phyloP scores from a whole-genome alignment of 2,797 vertebrate species.

The Hylomyscus alleni region DNA sequence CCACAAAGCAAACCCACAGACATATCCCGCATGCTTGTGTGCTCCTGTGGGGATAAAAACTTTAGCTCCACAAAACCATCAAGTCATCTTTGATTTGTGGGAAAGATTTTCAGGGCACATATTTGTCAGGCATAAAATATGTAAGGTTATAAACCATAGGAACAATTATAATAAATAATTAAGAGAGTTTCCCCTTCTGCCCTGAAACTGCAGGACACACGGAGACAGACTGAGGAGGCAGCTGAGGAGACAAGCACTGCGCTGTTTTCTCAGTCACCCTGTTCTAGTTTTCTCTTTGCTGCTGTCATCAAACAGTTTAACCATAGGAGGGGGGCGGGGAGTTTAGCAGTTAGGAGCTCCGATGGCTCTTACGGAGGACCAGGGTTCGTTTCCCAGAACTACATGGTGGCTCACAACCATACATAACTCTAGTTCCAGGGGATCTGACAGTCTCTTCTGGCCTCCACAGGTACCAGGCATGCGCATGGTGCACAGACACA shows the following conservation, averaged over 20 bases:
- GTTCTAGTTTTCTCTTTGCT: not conserved
- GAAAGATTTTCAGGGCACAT: not conserved
- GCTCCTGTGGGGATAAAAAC: not conserved
- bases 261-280: not conserved
- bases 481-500: not conserved
- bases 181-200: not conserved
- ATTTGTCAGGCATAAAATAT: slow-evolving; percentile 34
- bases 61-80: not conserved
- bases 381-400: not conserved
- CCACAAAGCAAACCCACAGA: not conserved
- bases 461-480: not conserved
- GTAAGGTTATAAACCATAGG: not conserved
- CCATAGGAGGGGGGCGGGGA: too few relatives aligned
- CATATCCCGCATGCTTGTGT: not conserved
- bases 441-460: not conserved
- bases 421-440: not conserved
- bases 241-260: not conserved
- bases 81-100: not conserved
- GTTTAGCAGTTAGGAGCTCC: not conserved
- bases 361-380: not conserved
- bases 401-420: not conserved
- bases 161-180: slow-evolving; percentile 46
- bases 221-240: not conserved
- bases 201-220: not conserved
- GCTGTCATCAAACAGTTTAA: not conserved